Base-by-base conservation (phyloP, 2,113 vertebrate species). In the Notarius lentiginosus region DNA sequence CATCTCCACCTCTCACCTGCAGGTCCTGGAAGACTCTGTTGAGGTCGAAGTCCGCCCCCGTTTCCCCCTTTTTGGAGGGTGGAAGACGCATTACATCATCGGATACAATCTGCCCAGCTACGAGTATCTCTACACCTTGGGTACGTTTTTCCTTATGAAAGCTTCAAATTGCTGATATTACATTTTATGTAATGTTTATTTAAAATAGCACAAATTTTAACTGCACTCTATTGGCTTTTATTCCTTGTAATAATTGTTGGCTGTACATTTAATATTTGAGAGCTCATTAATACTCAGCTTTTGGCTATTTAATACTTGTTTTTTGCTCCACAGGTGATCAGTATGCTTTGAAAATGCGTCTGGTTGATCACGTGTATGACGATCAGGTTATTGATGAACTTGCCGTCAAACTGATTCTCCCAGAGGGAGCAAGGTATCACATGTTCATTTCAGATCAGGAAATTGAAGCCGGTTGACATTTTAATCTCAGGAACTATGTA, bases 91-190 rank as follows among this genome's bases (percentile, higher is more conserved):
- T 89, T 99, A 99, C 88, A 96, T 98, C 55, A 95, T 99, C 0
- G 98, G 98, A 84, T 99, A 99, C 91, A 99, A 99, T 91, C 94
- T 99, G 87, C 98, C 98, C 41, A 99, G 98, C 95, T 99, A 99
- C 0, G 98, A 99, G 82, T 99, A 99, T 91, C 98, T 99, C 60
- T 99, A 99, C 91, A 99, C 97, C 60, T 92, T 99, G 5, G 98
- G 98, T 99, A 82, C 91, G 96, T 94, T 9, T 72, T 84, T 81
- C 0, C 22, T 51, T 83, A n/a, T 18, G 22, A 55, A 22, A 11
- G 15, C 2, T 20, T 70, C 12, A 76, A 14, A 6, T n/a, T 53
- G 11, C 73, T 53, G 22, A 76, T 11, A 22, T 75, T 20, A 5
- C 17, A 72, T 49, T 49, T 22, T 53, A 41, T 41, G 41, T 41